A percentile compares a stretch with the other conserved stretches of the same genome.
These are phyloP conservation scores for Patiria miniata DNA, from an alignment of 35 echinoderm and acorn worm species.

Conservation along the genomic window DNA sequence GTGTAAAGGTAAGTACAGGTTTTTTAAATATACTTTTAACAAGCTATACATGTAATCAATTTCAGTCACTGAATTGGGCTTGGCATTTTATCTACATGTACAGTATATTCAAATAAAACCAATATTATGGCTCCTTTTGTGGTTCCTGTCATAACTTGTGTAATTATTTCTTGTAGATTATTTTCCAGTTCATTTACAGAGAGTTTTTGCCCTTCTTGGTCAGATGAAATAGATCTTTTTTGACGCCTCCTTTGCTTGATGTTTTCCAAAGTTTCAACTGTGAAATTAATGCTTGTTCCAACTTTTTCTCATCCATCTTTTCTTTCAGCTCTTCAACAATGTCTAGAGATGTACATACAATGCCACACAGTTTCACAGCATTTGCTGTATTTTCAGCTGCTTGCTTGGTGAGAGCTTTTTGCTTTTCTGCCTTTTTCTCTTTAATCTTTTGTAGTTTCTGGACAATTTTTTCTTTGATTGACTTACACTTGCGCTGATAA, in stretches of 20 bases:
- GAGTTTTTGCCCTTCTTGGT: conserved; percentile 2
- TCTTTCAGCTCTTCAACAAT: conserved; percentile 29
- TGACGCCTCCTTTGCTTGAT: conserved; percentile 26
- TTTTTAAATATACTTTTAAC: background rate
- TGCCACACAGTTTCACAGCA: conserved; percentile 40
- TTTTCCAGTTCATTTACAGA: conserved; percentile 34
- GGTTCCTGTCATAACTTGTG: conserved; percentile 27
- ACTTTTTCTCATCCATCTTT: background rate
- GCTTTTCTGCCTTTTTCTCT: conserved; percentile 39
- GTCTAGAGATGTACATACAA: conserved; percentile 42
- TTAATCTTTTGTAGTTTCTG: conserved; percentile 15
- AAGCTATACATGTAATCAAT: conserved; percentile 21
- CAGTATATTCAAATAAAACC: too few relatives aligned
- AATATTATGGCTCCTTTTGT: background rate
- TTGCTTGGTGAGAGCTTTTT: conserved; percentile 34
- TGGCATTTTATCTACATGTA: too few relatives aligned
- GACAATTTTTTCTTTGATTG: conserved; percentile 31
- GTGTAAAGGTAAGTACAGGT: background rate
- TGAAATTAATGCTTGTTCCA: conserved; percentile 16
- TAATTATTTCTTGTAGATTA: conserved; percentile 39
- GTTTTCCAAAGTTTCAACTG: conserved; percentile 28
- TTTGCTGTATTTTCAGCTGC: too few relatives aligned
- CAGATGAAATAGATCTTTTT: background rate
- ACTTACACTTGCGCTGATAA: conserved; percentile 39
- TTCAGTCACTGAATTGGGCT: background rate